Evolutionary conservation across 2,113 vertebrate species (phyloP), one percentile per base, ranked within the genome.

Genomic region (Rhombomys opimus): DNA sequence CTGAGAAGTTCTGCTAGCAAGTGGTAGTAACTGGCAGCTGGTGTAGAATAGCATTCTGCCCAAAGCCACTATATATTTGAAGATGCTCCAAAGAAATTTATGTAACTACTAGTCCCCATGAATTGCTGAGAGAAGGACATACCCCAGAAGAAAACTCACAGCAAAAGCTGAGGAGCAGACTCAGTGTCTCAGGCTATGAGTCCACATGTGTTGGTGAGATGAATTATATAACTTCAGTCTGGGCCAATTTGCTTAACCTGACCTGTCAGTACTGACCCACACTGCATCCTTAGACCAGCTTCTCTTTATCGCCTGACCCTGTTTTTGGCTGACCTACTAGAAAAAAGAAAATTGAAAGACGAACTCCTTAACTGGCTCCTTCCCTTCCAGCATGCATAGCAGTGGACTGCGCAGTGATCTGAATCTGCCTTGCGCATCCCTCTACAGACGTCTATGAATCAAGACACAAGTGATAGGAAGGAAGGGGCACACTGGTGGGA

Each of bases 81-180:
- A 97, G 86, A 91, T 73, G 95, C 27, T 80, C 82, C 61, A 87
- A 93, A 77, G 61, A 96, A 95, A 95, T 95, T 73, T 92, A 94
- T 91, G 78, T 88, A 67, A 95, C 73, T 87, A 59, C 63, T 72
- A 32, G 70, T 87, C 82, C 70, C 95, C 81, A 38, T 38, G 70
- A 96, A 94, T 86, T 73, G 50, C 38, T 70, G 65, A 93, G 82
- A 85, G 59, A 84, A 63, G 59, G 63, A 85, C 2, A 46, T 38
- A 46, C 67, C 46, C 35, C 14, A 77, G 63, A 93, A 80, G 87
- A 85, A 93, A 84, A 78, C 50, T 96, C 86, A 54, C 38, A 63
- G 88, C 90, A 80, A 86, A 91, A 91, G 38, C 87, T 84, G 46
- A 95, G 54, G 75, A 70, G 84, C 59, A 75, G 91, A 61, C 68